Base-by-base conservation (phyloP, 2,113 vertebrate genomes). In the Sturnira hondurensis region DNA sequence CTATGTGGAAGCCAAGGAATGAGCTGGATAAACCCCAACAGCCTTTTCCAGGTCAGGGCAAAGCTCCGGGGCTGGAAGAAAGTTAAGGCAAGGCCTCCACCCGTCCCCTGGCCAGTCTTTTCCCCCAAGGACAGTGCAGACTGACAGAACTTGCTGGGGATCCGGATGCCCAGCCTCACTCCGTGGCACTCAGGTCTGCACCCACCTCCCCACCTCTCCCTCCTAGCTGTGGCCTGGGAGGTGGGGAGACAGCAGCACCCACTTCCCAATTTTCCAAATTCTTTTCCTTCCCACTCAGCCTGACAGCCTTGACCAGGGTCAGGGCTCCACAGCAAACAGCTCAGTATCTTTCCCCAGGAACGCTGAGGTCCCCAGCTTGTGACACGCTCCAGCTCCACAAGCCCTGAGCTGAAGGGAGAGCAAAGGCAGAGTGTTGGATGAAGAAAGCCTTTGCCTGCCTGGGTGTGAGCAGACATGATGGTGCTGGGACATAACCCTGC, bases 271-370 rank as follows among this genome's bases (percentile, higher is more conserved):
- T 93, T 91, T 94, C 86, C 11, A 41, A 93, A 96, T 91, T 68
- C 63, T 73, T 91, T 74, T 71, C 73, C 45, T 97, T 43, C 50
- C 54, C 43, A 80, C 45, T 67, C 77, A 65, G 88, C 41, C 94
- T 16, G 73, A 47, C 83, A 86, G 91, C 92, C 95, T 89, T 97
- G 91, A 92, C 82, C 71, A 91, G 45, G 83, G 86, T 78, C 77
- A 97, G 84, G 63, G 88, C 58, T 90, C 83, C 77, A 47, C 0
- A 63, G 81, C 68, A 94, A 95, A 73, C 47, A 5, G 82, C 81
- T 91, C 65, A 24, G 91, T 67, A 83, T 93, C 93, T 94, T 80
- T 22, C 78, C 47, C 11, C 26, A 85, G 26, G 86, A 93, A 96
- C 91, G 86, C 9, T 2, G 31, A 86, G 89, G 77, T 52, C 94